Percentiles rank a stretch among this genome's conserved stretches.
These are phyloP conservation scores for Trinectes maculatus DNA, from an alignment of 2,113 vertebrate species.

Conservation along the genomic window DNA sequence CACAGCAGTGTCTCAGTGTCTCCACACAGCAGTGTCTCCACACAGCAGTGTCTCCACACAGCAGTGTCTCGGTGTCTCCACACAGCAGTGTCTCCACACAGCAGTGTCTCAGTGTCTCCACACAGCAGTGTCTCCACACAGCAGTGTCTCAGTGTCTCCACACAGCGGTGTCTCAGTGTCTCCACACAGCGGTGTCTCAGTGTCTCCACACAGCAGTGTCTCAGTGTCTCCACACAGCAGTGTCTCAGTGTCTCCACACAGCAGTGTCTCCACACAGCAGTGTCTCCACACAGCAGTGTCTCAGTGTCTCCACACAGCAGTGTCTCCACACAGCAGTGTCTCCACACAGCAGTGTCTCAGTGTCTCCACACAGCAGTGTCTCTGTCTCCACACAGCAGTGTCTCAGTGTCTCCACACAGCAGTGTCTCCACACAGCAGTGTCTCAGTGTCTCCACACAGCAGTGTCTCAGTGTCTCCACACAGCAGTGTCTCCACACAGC, in stretches of 20 bases:
- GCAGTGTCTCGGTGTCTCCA: slow-evolving; percentile 11
- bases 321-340: slow-evolving; percentile 19
- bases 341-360: slow-evolving; percentile 5
- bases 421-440: slow-evolving; percentile 8
- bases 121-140: slow-evolving; percentile 14
- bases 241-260: slow-evolving; percentile 20
- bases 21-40: slow-evolving; percentile 8
- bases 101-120: slow-evolving; percentile 12
- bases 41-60: slow-evolving; percentile 14
- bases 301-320: slow-evolving; percentile 14
- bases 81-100: slow-evolving; percentile 14
- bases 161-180: slow-evolving; percentile 20
- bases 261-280: slow-evolving; percentile 8
- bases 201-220: slow-evolving; percentile 12
- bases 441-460: slow-evolving; percentile 19
- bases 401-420: slow-evolving; percentile 19
- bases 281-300: slow-evolving; percentile 12
- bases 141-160: slow-evolving; percentile 12
- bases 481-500: slow-evolving; percentile 15
- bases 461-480: slow-evolving; percentile 11
- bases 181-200: slow-evolving; percentile 5
- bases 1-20: no score
- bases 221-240: slow-evolving; percentile 14
- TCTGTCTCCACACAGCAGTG: no score
- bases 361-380: slow-evolving; percentile 12